Evolutionary conservation across 2,797 vertebrate species (phyloP).

Genomic region (Microctenopoma steveboyesi): DNA sequence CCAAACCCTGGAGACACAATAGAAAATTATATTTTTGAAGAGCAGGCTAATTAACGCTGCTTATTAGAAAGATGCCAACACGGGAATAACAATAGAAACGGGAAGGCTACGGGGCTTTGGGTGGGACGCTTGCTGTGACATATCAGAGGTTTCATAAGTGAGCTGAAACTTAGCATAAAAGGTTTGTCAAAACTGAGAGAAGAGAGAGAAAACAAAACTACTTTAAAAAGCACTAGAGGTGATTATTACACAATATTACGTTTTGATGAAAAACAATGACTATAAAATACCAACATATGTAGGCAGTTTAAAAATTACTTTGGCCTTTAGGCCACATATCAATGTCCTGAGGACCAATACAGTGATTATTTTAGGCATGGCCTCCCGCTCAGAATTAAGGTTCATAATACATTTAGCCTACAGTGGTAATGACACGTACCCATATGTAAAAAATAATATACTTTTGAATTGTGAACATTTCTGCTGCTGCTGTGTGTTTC

Average conservation of each 20-base stretch:
- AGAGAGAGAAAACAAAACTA: constrained; percentile 9
- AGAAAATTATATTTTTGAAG: constrained; percentile 67
- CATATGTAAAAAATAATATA: constrained; percentile 5
- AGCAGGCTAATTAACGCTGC: constrained; percentile 70
- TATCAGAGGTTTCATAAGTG: constrained; percentile 55
- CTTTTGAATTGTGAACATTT: constrained; percentile 6
- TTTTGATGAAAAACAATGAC: constrained; percentile 29
- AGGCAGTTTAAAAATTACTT: constrained; percentile 8
- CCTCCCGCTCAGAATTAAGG: not conserved
- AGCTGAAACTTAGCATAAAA: constrained; percentile 52
- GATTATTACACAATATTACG: constrained; percentile 47
- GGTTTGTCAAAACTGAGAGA: constrained; percentile 48
- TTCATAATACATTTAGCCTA: not conserved
- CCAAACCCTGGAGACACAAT: constrained; percentile 62
- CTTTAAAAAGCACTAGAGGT: constrained; percentile 42
- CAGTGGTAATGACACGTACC: constrained; percentile 10
- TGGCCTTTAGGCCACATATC: constrained; percentile 38
- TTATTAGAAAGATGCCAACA: constrained; percentile 64
- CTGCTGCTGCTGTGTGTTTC: not conserved
- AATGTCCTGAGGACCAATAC: constrained; percentile 3
- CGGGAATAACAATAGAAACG: constrained; percentile 52
- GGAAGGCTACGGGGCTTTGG: constrained; percentile 48
- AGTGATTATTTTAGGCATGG: constrained; percentile 7
- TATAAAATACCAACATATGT: constrained; percentile 37
- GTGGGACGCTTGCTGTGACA: constrained; percentile 50